phyloP scores from a whole-genome alignment of 2,113 vertebrate genomes.

The Dromas ardeola region DNA sequence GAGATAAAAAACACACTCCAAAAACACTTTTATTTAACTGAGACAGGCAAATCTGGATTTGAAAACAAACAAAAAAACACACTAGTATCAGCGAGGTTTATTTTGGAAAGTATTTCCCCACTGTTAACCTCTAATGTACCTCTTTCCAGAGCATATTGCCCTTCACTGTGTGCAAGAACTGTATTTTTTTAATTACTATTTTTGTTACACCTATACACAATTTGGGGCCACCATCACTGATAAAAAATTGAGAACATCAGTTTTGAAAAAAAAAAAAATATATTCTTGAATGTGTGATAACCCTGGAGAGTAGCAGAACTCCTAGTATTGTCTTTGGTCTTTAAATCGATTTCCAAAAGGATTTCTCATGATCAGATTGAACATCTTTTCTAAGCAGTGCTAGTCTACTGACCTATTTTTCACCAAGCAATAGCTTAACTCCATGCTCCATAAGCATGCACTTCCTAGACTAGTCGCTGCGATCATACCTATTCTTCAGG shows the following conservation, averaged over 20 bases:
- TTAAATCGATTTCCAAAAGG: not conserved
- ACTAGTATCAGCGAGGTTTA: not conserved
- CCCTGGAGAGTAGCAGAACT: not conserved
- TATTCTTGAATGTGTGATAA: not conserved
- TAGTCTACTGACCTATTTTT: not conserved
- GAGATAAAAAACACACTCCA: not conserved
- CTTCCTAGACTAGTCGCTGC: not conserved
- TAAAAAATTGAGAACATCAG: not conserved
- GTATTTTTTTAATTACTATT: not conserved
- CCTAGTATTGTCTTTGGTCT: not conserved
- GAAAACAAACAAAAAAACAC: not conserved
- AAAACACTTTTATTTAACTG: not conserved
- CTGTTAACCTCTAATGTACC: not conserved
- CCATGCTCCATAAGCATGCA: no score
- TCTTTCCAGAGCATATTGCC: not conserved
- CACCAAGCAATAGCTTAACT: not conserved
- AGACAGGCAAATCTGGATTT: not conserved
- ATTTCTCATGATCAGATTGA: not conserved
- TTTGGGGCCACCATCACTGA: not conserved
- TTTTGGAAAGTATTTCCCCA: not conserved
- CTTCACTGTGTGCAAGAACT: not conserved
- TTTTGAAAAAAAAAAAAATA: not conserved
- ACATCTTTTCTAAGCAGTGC: not conserved
- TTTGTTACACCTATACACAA: not conserved
- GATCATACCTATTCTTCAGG: not conserved